Evolutionary conservation across 2,888 invertebrate genomes (phyloP), one percentile per base, ranked within the genome.

Genomic region (Drosophila paranaensis): DNA sequence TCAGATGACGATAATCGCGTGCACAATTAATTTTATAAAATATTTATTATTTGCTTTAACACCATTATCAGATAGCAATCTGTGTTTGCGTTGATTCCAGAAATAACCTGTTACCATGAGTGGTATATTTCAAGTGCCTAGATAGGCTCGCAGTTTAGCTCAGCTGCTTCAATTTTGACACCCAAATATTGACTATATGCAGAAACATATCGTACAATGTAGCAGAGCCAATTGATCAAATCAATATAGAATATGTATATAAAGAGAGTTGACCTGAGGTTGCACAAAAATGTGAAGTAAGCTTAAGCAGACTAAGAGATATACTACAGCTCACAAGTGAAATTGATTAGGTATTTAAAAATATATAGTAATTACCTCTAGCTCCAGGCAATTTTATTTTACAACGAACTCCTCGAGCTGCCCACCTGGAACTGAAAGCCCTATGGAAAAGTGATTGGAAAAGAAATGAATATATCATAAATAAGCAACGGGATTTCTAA

Each of bases 61-160:
- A 61, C 61, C 53, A 63, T 66, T 78, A 72, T 72, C 56, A 43
- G 40, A 45, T 14, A 45, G 16, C 30, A 57, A 56, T 51, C 43
- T 53, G 61, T 45, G n/a, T 25, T 61, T 61, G 45, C 39, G 11
- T 20, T 57, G 14, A 39, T 20, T 69, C 78, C 60, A 79, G 71
- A 77, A 71, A 67, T 54, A 79, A 68, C 71, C 61, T 74, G 81
- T 67, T 79, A 61, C 25, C 14, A 63, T 13, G 30, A 73, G 50
- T 42, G 40, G 53, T 25, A 27, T 11, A 14, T 11, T 40, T 57
- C 13, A 30, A 51, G 50, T 60, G 37, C 20, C 57, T 14, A 14
- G 42, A 13, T n/a, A 20, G 42, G 1, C 45, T 20, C 43, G 25
- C 6, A 56, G 5, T 43, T 43, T 33, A 25, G 8, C 39, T 55